phyloP scores from a whole-genome alignment of 2,113 vertebrate genomes.

The Glaucidium brasilianum region DNA sequence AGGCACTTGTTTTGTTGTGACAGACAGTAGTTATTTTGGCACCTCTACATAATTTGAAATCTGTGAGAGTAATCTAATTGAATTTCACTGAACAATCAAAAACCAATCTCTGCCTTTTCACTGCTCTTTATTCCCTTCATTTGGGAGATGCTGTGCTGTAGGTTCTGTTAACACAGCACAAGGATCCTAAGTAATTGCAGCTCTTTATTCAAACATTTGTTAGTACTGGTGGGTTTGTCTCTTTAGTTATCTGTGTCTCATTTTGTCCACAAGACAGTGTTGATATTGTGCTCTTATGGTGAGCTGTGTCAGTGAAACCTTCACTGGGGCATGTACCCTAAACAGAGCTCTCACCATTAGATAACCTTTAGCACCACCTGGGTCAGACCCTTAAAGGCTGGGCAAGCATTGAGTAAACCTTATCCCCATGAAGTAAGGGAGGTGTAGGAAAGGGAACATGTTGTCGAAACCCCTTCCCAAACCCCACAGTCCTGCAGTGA shows the following conservation, averaged over 20 bases:
- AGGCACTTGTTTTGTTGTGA: neutral
- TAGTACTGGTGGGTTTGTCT: neutral
- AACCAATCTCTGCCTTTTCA: neutral
- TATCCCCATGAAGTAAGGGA: neutral
- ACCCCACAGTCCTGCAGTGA: neutral
- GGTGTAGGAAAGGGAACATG: neutral
- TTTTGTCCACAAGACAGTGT: neutral
- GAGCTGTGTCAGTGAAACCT: neutral
- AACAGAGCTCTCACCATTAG: neutral
- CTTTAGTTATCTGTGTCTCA: neutral
- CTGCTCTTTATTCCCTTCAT: neutral
- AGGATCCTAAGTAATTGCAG: neutral
- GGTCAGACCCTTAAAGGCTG: neutral
- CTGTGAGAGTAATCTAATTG: neutral
- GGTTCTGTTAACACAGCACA: neutral
- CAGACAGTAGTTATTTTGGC: neutral
- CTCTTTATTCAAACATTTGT: neutral
- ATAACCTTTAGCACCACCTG: neutral
- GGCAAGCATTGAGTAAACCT: neutral
- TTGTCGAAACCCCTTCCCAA: neutral
- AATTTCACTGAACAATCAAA: neutral
- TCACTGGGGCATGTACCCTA: neutral
- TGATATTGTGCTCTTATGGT: neutral
- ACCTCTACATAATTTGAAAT: neutral
- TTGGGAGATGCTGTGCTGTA: neutral